These are phyloP conservation scores for Daubentonia madagascariensis DNA, from an alignment of 2,113 vertebrate genomes.

Conservation along the genomic window DNA sequence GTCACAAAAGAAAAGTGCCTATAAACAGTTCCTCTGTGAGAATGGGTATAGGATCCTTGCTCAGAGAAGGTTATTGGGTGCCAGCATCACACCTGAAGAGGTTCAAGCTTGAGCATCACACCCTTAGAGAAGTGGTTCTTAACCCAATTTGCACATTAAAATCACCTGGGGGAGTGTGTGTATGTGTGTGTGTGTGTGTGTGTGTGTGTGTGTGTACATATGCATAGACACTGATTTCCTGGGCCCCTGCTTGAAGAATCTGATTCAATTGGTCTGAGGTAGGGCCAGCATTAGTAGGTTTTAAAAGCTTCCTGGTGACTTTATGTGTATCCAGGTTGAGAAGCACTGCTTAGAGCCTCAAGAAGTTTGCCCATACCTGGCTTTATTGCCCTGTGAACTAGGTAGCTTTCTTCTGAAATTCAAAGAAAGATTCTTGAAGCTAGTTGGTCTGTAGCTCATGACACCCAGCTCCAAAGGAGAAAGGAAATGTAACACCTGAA, in stretches of 20 bases:
- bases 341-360: not conserved
- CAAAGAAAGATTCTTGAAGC: not conserved
- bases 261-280: not conserved
- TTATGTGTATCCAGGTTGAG: not conserved
- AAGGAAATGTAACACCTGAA: not conserved
- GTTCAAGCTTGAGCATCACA: not conserved
- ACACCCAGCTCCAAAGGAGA: not conserved
- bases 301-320: not conserved
- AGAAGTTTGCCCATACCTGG: not conserved
- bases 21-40: conserved; percentile 14
- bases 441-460: not conserved
- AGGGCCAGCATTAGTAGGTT: not conserved
- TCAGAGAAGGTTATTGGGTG: not conserved
- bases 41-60: not conserved
- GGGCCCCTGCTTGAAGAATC: not conserved
- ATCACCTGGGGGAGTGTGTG: not conserved
- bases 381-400: not conserved
- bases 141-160: not conserved
- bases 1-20: not conserved
- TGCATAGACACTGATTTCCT: not conserved
- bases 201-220: not conserved
- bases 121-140: not conserved
- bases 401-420: conserved; percentile 28
- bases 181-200: not conserved
- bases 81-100: not conserved